Evolutionary conservation across 2,888 invertebrate genomes (phyloP).

Genomic region (Archaeoteleia sp.): DNA sequence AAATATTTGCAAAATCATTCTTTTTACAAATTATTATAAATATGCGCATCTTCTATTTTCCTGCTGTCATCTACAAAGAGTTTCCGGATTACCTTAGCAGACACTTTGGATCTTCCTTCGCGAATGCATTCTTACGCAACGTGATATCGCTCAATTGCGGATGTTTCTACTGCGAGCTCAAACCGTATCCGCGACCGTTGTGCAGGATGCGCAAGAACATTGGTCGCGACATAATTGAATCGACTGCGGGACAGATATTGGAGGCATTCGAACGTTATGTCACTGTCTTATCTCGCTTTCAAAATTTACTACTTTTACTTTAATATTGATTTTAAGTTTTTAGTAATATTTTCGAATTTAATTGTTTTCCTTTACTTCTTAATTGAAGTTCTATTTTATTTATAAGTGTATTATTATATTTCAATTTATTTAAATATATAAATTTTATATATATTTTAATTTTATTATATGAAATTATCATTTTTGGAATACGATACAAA

Average conservation of each 20-base stretch:
- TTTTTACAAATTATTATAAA: slow-evolving; percentile 12
- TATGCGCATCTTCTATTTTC: slow-evolving; percentile 20
- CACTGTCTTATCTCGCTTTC: slow-evolving; percentile 17
- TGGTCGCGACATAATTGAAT: slow-evolving; percentile 32
- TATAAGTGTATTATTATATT: no score
- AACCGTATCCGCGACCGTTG: slow-evolving; percentile 24
- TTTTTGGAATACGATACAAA: no score
- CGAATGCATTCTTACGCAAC: slow-evolving; percentile 32
- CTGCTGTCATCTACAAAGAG: slow-evolving; percentile 22
- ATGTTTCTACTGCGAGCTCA: slow-evolving; percentile 17
- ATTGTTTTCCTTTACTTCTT: no score
- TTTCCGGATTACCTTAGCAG: slow-evolving; percentile 26
- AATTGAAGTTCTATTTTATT: no score
- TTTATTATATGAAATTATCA: no score
- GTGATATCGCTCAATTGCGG: slow-evolving; percentile 18
- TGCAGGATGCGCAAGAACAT: slow-evolving; percentile 31
- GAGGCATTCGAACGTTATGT: slow-evolving; percentile 17
- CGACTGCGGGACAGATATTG: slow-evolving; percentile 17
- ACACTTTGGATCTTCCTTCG: slow-evolving; percentile 14
- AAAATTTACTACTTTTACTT: slow-evolving; percentile 4
- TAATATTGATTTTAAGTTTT: slow-evolving; percentile 3
- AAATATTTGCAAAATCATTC: slow-evolving; percentile 30
- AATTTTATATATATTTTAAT: no score
- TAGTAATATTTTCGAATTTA: background rate
- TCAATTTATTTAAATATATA: no score